Percentiles rank a stretch among this genome's conserved stretches.
These are phyloP conservation scores for Sternotherus odoratus DNA, from an alignment of 2,797 vertebrate genomes.

Conservation along the genomic window DNA sequence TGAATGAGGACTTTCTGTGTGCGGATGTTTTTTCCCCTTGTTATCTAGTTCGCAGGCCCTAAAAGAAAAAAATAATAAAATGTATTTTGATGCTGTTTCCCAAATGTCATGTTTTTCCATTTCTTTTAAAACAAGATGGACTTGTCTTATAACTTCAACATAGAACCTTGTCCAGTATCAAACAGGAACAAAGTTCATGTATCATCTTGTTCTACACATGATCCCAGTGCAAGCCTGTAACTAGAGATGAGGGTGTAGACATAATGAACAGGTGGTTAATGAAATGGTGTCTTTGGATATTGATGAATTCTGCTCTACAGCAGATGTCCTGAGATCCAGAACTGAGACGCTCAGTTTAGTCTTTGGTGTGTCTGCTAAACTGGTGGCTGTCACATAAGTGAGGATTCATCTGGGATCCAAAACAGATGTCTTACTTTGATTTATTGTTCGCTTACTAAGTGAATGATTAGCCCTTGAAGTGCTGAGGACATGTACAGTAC, in stretches of 20 bases:
- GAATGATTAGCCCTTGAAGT: background rate
- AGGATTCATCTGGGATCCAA: background rate
- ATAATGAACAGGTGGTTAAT: background rate
- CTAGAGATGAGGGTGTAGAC: background rate
- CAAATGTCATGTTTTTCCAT: accelerated
- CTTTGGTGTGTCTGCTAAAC: background rate
- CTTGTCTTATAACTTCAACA: background rate
- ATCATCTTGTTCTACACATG: background rate
- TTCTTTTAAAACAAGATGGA: background rate
- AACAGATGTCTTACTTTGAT: background rate
- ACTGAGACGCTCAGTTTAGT: background rate
- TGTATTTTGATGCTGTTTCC: background rate
- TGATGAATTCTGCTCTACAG: background rate
- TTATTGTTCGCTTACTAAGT: background rate
- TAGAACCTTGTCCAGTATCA: background rate
- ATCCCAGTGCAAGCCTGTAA: background rate
- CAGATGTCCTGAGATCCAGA: background rate
- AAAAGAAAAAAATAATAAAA: background rate
- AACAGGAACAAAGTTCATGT: background rate
- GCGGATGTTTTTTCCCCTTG: accelerated
- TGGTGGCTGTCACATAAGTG: background rate
- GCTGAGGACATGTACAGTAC: background rate
- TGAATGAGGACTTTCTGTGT: background rate
- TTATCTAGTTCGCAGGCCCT: background rate
- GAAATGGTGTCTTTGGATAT: background rate